Base-by-base conservation (phyloP, 2,797 vertebrate species). In the Dryobates pubescens region DNA sequence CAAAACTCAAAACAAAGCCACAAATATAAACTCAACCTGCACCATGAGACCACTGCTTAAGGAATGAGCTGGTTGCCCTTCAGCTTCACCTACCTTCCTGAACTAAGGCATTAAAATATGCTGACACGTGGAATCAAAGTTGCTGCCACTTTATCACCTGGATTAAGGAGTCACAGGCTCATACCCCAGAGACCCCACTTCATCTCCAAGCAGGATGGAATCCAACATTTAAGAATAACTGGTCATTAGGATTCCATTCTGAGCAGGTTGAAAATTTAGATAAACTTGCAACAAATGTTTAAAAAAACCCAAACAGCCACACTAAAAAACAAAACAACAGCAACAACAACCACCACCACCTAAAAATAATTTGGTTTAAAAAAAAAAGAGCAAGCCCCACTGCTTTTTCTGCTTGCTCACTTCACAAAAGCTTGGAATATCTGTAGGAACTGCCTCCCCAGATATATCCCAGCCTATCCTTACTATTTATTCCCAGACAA, bases 1-100 rank as follows among this genome's bases (percentile, higher is more conserved):
- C 90, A 95, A 76, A 43, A 92, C 12, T 45, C 78, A 71, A 92
- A 92, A 75, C 76, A 92, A 93, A 86, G 36, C 81, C 49, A 90
- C 83, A 95, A 90, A 96, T 85, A 88, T 45, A 83, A 94, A 94
- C 74, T 74, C 88, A 90, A 85, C 91, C 85, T 85, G 86, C 59
- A 74, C 74, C 6, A 7, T 2, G 45, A 91, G 65, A 62, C 62
- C 18, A 2, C 27, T 34, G 64, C 80, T 38, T 6, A 17, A 62
- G 54, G 74, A 95, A 79, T 19, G 27, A 74, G 49, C 77, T 57
- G 38, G 36, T 58, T 75, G 76, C 63, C 78, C 83, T 81, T 47
- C 29, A 67, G 65, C 41, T 68, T 85, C 26, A 69, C 87, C 85
- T 78, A 77, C 88, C 72, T 77, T 61, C 75, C 77, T 51, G 36